Evolutionary conservation across 2,113 vertebrate genomes (phyloP).

Genomic region (Protobothrops flavoviridis): DNA sequence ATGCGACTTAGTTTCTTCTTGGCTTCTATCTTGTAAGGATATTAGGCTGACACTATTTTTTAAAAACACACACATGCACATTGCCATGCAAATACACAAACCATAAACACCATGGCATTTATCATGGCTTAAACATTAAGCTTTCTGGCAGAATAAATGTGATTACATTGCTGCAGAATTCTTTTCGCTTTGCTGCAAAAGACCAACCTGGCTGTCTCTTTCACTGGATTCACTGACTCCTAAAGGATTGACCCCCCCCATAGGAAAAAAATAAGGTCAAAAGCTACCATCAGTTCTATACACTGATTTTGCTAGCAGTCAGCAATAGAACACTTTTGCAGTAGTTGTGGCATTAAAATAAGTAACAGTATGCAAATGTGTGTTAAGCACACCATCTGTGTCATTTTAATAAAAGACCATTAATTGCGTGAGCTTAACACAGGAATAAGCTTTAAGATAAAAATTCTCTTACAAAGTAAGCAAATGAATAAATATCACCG

Average conservation of each 20-base stretch:
- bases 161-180: background rate
- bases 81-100: background rate
- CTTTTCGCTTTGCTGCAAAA: background rate
- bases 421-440: conserved; percentile 12
- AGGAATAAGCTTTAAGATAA: conserved; percentile 17
- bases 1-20: conserved; percentile 56
- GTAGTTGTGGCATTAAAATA: conserved; percentile 29
- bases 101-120: background rate
- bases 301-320: background rate
- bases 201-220: background rate
- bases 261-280: conserved; percentile 3
- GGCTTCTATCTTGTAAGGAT: conserved; percentile 48
- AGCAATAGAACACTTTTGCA: background rate
- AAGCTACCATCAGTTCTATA: background rate
- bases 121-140: background rate
- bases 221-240: background rate
- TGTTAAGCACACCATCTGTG: conserved; percentile 30
- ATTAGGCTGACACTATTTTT: background rate
- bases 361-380: conserved; percentile 35
- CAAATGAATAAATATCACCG: conserved; percentile 1
- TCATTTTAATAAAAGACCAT: conserved; percentile 38
- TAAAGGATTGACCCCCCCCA: background rate
- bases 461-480: background rate
- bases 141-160: background rate
- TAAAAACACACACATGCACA: background rate